phyloP scores from a whole-genome alignment of 2,797 vertebrate genomes.

The Parauchenoglanis ngamensis region DNA sequence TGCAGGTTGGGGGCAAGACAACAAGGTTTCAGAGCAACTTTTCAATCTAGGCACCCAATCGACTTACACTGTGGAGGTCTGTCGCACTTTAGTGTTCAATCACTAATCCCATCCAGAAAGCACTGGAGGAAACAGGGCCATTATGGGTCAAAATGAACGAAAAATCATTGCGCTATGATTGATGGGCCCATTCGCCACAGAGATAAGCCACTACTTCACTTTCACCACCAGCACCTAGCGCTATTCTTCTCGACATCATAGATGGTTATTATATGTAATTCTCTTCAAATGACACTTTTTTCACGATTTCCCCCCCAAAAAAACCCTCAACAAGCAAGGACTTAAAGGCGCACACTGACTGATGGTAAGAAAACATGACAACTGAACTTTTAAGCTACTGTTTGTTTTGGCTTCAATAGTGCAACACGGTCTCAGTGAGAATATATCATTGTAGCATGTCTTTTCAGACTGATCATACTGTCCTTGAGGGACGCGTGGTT shows the following conservation, averaged over 20 bases:
- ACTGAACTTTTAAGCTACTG: constrained; percentile 55
- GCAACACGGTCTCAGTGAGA: constrained; percentile 56
- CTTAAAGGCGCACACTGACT: constrained; percentile 64
- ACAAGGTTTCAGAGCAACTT: constrained; percentile 56
- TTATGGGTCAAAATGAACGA: constrained; percentile 74
- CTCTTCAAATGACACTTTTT: constrained; percentile 72
- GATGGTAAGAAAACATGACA: constrained; percentile 48
- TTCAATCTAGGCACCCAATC: constrained; percentile 60
- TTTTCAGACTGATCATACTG: constrained; percentile 15
- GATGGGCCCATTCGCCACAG: constrained; percentile 74
- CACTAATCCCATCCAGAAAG: constrained; percentile 73
- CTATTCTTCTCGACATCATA: constrained; percentile 60
- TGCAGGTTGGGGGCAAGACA: constrained; percentile 52
- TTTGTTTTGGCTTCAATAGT: constrained; percentile 63
- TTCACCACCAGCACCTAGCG: constrained; percentile 72
- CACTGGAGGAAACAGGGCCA: constrained; percentile 71
- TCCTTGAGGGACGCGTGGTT: constrained; percentile 43
- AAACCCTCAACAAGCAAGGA: constrained; percentile 59
- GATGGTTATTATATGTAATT: constrained; percentile 77
- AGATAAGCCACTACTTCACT: constrained; percentile 76
- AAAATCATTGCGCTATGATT: constrained; percentile 73
- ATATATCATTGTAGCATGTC: constrained; percentile 16
- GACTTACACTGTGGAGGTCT: constrained; percentile 64
- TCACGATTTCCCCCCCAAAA: constrained; percentile 53
- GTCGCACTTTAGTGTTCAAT: constrained; percentile 70